phyloP scores from a whole-genome alignment of 2,113 vertebrate species.

The Empidonax alnorum region DNA sequence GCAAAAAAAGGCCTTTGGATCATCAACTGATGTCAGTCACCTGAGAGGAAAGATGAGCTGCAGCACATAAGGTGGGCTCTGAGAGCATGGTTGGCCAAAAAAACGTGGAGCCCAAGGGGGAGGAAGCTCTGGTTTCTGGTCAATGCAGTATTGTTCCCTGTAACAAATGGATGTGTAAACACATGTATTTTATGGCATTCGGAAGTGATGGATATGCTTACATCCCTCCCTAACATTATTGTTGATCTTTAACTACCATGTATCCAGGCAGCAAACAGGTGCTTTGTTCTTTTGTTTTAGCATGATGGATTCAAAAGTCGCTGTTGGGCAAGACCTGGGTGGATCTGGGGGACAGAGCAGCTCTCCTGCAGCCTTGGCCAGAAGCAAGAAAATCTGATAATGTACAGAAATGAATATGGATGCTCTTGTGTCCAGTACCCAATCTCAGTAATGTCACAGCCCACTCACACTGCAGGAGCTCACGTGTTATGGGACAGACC shows the following conservation, averaged over 20 bases:
- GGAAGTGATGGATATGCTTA: conserved; percentile 47
- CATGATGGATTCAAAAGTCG: background rate
- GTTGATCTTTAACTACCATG: background rate
- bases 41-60: background rate
- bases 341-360: background rate
- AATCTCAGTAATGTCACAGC: background rate
- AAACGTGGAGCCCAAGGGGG: background rate
- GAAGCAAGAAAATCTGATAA: background rate
- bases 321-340: background rate
- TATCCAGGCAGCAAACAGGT: background rate
- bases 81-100: background rate
- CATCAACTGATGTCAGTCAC: background rate
- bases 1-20: background rate
- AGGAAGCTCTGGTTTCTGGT: conserved; percentile 45
- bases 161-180: conserved; percentile 9
- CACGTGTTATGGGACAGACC: rapidly evolving
- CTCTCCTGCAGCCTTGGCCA: background rate
- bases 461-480: background rate
- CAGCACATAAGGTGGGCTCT: background rate
- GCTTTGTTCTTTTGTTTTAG: conserved; percentile 51
- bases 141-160: conserved; percentile 42
- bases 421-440: background rate
- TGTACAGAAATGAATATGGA: background rate
- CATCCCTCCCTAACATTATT: conserved; percentile 3
- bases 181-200: background rate